These are phyloP conservation scores for Liodrosophila aerea DNA, from an alignment of 2,888 invertebrate species.

Conservation along the genomic window DNA sequence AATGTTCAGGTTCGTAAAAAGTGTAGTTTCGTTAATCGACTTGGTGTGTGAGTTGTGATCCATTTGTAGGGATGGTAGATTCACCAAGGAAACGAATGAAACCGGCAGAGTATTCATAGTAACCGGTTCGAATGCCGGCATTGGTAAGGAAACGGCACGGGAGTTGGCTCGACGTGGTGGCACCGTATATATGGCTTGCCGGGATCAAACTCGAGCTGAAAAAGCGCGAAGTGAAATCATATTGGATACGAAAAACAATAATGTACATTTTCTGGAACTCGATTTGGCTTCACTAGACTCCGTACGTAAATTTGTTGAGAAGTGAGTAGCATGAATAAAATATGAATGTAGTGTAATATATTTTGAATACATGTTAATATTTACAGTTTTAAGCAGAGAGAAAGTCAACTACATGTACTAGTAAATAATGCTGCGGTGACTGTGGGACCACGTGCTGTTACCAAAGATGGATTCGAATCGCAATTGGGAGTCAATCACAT, in stretches of 20 bases:
- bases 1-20: constrained; percentile 10
- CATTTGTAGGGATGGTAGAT: constrained; percentile 83
- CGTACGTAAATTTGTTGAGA: constrained; percentile 29
- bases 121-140: constrained; percentile 83
- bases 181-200: constrained; percentile 83
- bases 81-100: constrained; percentile 83
- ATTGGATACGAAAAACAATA: constrained; percentile 83
- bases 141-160: constrained; percentile 88
- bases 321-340: constrained; percentile 19
- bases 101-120: constrained; percentile 88
- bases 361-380: not conserved
- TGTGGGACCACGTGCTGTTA: constrained; percentile 85
- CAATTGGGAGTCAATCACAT: constrained; percentile 87
- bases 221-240: constrained; percentile 87
- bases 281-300: constrained; percentile 33
- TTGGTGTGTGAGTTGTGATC: not conserved
- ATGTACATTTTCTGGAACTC: constrained; percentile 23
- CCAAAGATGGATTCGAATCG: constrained; percentile 86
- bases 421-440: constrained; percentile 89
- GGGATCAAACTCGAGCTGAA: constrained; percentile 82
- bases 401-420: constrained; percentile 85
- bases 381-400: constrained; percentile 80
- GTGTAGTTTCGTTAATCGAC: too few relatives aligned
- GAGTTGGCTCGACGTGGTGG: constrained; percentile 89
- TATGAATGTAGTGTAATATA: too few relatives aligned